Percentiles rank a stretch among this genome's conserved stretches.
phyloP scores from a whole-genome alignment of 2,888 invertebrate genomes.

The Spodoptera exigua region DNA sequence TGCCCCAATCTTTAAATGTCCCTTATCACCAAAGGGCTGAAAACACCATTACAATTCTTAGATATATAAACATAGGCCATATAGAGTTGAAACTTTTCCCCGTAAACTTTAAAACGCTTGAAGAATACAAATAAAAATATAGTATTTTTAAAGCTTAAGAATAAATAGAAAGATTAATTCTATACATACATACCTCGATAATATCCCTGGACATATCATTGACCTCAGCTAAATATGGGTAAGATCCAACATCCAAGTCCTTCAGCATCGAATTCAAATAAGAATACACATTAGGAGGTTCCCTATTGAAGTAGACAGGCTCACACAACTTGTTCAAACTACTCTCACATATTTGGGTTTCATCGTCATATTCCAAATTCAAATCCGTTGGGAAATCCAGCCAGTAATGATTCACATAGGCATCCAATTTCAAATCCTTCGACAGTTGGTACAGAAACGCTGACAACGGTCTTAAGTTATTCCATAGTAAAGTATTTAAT shows the following conservation, averaged over 20 bases:
- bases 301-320: constrained; percentile 90
- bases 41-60: no score
- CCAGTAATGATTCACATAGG: constrained; percentile 95
- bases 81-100: no score
- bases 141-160: no score
- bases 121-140: no score
- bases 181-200: constrained; percentile 90
- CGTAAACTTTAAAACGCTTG: no score
- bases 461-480: constrained; percentile 91
- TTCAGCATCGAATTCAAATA: constrained; percentile 92
- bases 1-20: no score
- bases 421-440: constrained; percentile 92
- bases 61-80: no score
- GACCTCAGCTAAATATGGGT: constrained; percentile 93
- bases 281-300: constrained; percentile 92
- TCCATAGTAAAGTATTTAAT: constrained; percentile 92
- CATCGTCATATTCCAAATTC: constrained; percentile 75
- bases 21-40: no score
- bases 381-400: constrained; percentile 93
- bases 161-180: no score
- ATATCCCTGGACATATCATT: constrained; percentile 93
- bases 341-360: constrained; percentile 87
- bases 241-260: constrained; percentile 87
- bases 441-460: constrained; percentile 93
- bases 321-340: constrained; percentile 89